Evolutionary conservation across 2,797 vertebrate genomes (phyloP), one percentile per base, ranked within the genome.

Genomic region (Gambusia yucatana): DNA sequence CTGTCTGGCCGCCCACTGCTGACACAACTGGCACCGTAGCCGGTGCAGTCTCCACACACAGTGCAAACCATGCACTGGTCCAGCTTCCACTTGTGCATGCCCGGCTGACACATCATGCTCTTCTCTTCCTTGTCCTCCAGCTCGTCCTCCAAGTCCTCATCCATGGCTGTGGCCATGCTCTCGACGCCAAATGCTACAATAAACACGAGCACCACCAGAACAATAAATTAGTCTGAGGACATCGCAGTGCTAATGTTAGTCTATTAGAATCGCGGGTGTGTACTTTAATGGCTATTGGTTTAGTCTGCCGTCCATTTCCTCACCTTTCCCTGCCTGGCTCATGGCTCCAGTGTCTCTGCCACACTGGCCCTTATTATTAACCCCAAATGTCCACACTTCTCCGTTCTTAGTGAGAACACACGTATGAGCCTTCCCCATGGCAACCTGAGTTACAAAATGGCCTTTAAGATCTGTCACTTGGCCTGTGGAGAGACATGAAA

Each of bases 1-100:
- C 98, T 94, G 88, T 99, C 98, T 33, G 98, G 98, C 65, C 98
- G 96, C 1, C 98, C 98, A 3, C 98, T 99, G 87, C 98, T 99
- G 77, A 99, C 98, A 90, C 98, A 99, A 92, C 98, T 99, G 77
- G 98, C 97, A 30, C 98, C 98, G 2, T 99, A 99, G 67, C 98
- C 98, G 0, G 98, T 99, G 90, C 98, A 99, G 88, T 99, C 98
- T 8, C 98, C 98, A 81, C 98, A 99, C 16, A 99, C 98, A 0
- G 98, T 99, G 93, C 98, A 99, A 70, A 99, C 98, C 98, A 99
- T 99, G 86, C 98, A 99, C 95, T 99, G 98, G 86, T 99, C 98
- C 95, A 99, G 82, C 94, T 99, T 99, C 98, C 98, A 99, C 77
- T 99, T 99, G 93, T 99, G 98, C 97, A 98, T 97, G 88, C 98